Evolutionary conservation across 2,797 vertebrate species (phyloP).

Genomic region (Protonibea diacanthus): DNA sequence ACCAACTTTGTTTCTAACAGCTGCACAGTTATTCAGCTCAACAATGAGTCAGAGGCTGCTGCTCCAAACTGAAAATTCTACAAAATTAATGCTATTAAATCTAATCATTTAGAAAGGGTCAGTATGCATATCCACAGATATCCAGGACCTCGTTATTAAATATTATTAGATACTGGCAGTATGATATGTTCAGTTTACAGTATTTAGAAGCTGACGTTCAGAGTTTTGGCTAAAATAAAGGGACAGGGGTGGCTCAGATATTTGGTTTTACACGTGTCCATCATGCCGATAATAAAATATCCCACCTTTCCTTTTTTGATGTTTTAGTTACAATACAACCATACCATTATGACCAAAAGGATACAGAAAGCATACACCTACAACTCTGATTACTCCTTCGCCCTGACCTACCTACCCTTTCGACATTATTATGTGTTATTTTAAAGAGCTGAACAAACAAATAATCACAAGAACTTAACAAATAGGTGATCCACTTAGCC

Average conservation of each 20-base stretch:
- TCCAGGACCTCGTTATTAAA: not conserved
- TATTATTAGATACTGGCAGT: not conserved
- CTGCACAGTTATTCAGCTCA: slow-evolving; percentile 3
- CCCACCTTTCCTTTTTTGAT: too few species aligned
- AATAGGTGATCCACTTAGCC: not conserved
- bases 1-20: slow-evolving; percentile 17
- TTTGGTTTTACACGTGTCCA: not conserved
- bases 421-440: not conserved
- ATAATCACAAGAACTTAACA: not conserved
- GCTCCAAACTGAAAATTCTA: not conserved
- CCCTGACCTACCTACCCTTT: too few species aligned
- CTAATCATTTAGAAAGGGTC: not conserved
- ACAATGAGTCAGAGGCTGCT: slow-evolving; percentile 18
- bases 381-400: too few species aligned
- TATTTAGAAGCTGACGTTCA: not conserved
- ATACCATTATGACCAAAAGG: too few species aligned
- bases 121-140: not conserved
- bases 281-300: too few species aligned
- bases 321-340: too few species aligned
- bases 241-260: not conserved
- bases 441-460: not conserved
- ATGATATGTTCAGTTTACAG: not conserved
- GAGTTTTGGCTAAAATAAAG: not conserved
- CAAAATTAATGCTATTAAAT: slow-evolving; percentile 1
- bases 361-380: too few species aligned